A percentile compares a stretch with the other conserved stretches of the same genome.
phyloP scores from a whole-genome alignment of 2,113 vertebrate genomes.

The Speoplatyrhinus poulsoni region DNA sequence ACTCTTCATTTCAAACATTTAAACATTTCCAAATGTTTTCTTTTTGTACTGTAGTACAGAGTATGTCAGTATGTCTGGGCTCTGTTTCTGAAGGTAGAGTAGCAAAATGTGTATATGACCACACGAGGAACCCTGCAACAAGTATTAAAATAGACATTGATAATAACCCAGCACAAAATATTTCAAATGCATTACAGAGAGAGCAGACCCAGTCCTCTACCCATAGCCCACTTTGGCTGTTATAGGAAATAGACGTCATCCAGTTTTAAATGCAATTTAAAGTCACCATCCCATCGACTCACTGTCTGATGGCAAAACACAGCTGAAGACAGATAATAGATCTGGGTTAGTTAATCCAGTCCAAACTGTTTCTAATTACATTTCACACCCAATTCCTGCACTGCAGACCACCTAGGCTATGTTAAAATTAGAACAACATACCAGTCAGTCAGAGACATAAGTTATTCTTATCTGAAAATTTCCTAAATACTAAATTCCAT shows the following conservation, averaged over 20 bases:
- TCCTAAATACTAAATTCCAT: background rate
- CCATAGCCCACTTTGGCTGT: no score
- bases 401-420: background rate
- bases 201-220: background rate
- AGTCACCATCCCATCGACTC: background rate
- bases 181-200: background rate
- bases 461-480: background rate
- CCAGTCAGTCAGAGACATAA: background rate
- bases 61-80: no score
- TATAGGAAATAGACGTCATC: background rate
- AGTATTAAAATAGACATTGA: conserved; percentile 1
- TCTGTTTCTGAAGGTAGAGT: no score
- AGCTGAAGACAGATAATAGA: background rate
- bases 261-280: background rate
- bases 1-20: no score
- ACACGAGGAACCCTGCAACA: background rate
- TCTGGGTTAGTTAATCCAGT: background rate
- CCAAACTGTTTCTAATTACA: background rate
- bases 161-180: background rate
- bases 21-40: no score
- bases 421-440: background rate
- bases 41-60: background rate
- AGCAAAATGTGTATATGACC: background rate
- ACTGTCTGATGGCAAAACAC: background rate
- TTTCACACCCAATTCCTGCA: background rate